A percentile compares a stretch with the other conserved stretches of the same genome.
These are phyloP conservation scores for Monochamus alternatus DNA, from an alignment of 2,888 invertebrate species.

Conservation along the genomic window DNA sequence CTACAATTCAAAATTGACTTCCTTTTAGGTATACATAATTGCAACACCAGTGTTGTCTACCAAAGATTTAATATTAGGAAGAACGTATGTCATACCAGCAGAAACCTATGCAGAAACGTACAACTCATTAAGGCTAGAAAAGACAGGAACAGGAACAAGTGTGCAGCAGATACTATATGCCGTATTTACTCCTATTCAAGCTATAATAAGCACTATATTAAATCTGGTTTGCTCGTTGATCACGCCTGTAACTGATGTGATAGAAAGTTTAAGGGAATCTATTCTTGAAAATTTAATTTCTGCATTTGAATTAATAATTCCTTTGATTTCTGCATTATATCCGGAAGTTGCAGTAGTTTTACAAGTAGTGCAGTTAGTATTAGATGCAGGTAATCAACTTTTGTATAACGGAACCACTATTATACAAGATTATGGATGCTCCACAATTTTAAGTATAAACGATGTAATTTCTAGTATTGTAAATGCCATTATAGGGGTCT, in stretches of 20 bases:
- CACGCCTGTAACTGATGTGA: background rate
- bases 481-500: conserved; percentile 17
- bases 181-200: conserved; percentile 1
- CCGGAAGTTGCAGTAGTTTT: conserved; percentile 6
- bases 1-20: background rate
- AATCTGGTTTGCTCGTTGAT: conserved; percentile 10
- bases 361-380: background rate
- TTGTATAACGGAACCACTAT: conserved; percentile 13
- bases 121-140: background rate
- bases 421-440: conserved; percentile 22
- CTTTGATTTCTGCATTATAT: conserved; percentile 14
- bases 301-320: background rate
- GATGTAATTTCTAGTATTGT: conserved; percentile 17
- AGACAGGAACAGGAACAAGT: background rate
- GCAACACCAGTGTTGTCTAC: background rate
- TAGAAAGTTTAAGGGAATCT: conserved; percentile 4
- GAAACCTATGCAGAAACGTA: background rate
- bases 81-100: background rate
- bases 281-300: conserved; percentile 12
- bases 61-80: conserved; percentile 12
- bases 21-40: background rate
- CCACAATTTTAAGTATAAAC: conserved; percentile 4
- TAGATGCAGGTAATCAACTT: conserved; percentile 21
- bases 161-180: conserved; percentile 11
- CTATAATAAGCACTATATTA: conserved; percentile 1